These are phyloP conservation scores for Heliconius himera DNA, from an alignment of 1,140 invertebrate species.

Conservation along the genomic window DNA sequence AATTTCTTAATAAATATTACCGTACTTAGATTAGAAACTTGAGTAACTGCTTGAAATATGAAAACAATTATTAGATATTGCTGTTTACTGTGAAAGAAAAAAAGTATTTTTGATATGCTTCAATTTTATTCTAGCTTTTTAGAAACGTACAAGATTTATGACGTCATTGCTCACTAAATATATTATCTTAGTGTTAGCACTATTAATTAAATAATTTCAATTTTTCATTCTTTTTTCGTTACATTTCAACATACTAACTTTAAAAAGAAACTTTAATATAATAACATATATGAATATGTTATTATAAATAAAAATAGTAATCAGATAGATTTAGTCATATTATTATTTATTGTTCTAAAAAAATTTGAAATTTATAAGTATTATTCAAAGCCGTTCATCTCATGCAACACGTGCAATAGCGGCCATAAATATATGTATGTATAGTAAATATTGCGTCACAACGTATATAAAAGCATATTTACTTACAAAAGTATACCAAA, in stretches of 20 bases:
- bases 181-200: not conserved
- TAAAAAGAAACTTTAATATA: not conserved
- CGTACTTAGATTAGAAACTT: too few species aligned
- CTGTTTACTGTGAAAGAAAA: too few species aligned
- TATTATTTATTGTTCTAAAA: not conserved
- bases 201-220: not conserved
- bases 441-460: not conserved
- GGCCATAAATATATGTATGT: conserved; percentile 4
- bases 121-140: too few species aligned
- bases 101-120: too few species aligned
- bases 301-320: too few species aligned
- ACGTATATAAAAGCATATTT: not conserved
- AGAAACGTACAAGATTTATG: too few species aligned
- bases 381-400: not conserved
- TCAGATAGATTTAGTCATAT: not conserved
- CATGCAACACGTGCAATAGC: not conserved
- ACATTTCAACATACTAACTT: not conserved
- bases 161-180: too few species aligned
- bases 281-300: not conserved
- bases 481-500: not conserved
- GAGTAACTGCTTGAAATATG: too few species aligned
- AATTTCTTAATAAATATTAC: too few species aligned
- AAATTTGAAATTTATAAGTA: not conserved
- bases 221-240: not conserved
- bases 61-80: too few species aligned